phyloP scores from a whole-genome alignment of 2,888 invertebrate species.

The Phragmatobia fuliginosa region DNA sequence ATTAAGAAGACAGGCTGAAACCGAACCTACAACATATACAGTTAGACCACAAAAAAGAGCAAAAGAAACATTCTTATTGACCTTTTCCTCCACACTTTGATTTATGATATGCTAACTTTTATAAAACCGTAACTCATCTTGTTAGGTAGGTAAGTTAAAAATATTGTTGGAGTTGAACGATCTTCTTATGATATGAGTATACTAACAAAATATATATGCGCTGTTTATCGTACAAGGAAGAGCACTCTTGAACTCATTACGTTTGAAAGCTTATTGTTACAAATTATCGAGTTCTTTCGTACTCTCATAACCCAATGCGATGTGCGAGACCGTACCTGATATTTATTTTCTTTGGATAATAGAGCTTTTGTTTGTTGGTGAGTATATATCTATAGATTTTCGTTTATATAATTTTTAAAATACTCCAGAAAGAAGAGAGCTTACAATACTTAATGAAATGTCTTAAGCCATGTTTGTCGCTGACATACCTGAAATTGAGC shows the following conservation, averaged over 20 bases:
- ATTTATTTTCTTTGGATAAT: slow-evolving; percentile 19
- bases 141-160: slow-evolving; percentile 41
- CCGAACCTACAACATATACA: too few relatives aligned
- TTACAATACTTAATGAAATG: too few relatives aligned
- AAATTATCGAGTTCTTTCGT: slow-evolving; percentile 54
- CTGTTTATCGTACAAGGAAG: slow-evolving; percentile 55
- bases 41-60: background rate
- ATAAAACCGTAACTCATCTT: slow-evolving; percentile 18
- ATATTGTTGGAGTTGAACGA: slow-evolving; percentile 49
- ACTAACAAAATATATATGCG: slow-evolving; percentile 10
- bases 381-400: too few relatives aligned
- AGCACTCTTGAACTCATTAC: slow-evolving; percentile 63
- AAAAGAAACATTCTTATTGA: slow-evolving; percentile 4
- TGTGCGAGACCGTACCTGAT: slow-evolving; percentile 31
- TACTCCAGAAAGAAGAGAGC: background rate
- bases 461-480: background rate
- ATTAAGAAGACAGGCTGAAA: too few relatives aligned
- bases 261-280: slow-evolving; percentile 61
- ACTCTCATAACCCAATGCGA: slow-evolving; percentile 41
- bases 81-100: slow-evolving; percentile 20
- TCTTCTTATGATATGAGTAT: slow-evolving; percentile 39
- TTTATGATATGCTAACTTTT: slow-evolving; percentile 30
- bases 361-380: too few relatives aligned
- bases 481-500: background rate
- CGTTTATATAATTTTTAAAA: background rate